A percentile compares a stretch with the other conserved stretches of the same genome.
Evolutionary conservation across 2,113 vertebrate genomes (phyloP).

Genomic region (Podarcis raffonei): DNA sequence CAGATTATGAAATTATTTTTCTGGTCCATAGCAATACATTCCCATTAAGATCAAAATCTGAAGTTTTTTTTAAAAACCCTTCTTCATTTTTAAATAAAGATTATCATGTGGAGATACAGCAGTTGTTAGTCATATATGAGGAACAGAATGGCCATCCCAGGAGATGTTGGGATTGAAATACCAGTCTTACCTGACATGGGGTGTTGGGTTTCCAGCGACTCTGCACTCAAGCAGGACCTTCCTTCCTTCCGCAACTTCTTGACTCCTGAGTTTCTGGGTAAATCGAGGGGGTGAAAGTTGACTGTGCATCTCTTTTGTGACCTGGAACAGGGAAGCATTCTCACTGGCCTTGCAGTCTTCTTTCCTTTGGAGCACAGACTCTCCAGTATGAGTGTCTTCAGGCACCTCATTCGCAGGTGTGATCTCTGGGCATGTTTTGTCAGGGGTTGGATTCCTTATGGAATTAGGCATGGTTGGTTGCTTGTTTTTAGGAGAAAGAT

Average conservation of each 20-base stretch:
- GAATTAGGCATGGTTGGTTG: slow-evolving; percentile 43
- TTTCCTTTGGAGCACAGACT: slow-evolving; percentile 35
- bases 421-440: slow-evolving; percentile 51
- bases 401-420: slow-evolving; percentile 50
- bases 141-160: slow-evolving; percentile 38
- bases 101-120: not conserved
- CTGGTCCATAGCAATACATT: not conserved
- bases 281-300: slow-evolving; percentile 82
- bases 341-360: not conserved
- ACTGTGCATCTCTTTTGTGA: slow-evolving; percentile 15
- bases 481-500: slow-evolving; percentile 87
- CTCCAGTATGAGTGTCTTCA: slow-evolving; percentile 16
- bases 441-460: slow-evolving; percentile 61
- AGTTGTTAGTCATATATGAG: not conserved
- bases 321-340: slow-evolving; percentile 18
- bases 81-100: no score
- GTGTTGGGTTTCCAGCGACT: slow-evolving; percentile 86
- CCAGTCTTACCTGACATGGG: slow-evolving; percentile 84
- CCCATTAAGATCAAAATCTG: not conserved
- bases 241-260: slow-evolving; percentile 93
- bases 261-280: slow-evolving; percentile 92
- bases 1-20: not conserved
- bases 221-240: slow-evolving; percentile 89
- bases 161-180: slow-evolving; percentile 74
- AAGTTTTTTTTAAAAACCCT: not conserved